phyloP scores from a whole-genome alignment of 1,140 invertebrate genomes.

The Lepidostoma basale region DNA sequence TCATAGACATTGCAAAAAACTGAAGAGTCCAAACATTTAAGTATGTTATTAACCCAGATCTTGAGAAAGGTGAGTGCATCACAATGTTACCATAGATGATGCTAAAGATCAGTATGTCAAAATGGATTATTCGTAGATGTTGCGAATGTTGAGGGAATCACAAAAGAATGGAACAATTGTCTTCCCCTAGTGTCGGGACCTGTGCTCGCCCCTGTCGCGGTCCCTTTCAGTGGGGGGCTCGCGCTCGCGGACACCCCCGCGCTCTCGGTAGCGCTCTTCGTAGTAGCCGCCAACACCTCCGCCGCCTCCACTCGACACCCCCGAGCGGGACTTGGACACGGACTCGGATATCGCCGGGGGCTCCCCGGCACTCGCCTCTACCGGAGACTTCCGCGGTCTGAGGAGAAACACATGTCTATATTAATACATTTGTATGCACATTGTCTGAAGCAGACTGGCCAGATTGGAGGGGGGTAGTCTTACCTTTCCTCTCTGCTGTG shows the following conservation, averaged over 20 bases:
- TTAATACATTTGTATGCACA: no score
- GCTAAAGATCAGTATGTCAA: no score
- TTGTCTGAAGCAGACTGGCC: not conserved
- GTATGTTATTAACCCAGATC: no score
- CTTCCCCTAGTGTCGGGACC: slow-evolving; percentile 68
- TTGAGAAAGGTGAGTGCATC: no score
- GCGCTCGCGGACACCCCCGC: slow-evolving; percentile 67
- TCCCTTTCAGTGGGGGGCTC: slow-evolving; percentile 64
- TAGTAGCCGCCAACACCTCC: slow-evolving; percentile 70
- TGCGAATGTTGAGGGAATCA: no score
- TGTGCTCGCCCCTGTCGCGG: slow-evolving; percentile 71
- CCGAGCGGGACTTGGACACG: slow-evolving; percentile 64
- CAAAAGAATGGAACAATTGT: no score
- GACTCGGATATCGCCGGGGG: slow-evolving; percentile 57
- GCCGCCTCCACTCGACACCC: slow-evolving; percentile 58
- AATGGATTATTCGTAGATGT: no score
- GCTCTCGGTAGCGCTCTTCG: slow-evolving; percentile 80
- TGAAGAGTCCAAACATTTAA: no score
- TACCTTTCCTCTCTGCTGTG: slow-evolving; percentile 79
- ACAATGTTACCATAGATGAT: no score
- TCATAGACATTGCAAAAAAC: no score
- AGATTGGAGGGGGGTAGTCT: slow-evolving; percentile 48
- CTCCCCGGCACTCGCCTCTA: slow-evolving; percentile 56
- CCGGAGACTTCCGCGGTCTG: slow-evolving; percentile 67
- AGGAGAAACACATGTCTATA: not conserved